Evolutionary conservation across 37 sponge, comb jelly and placozoan species (phyloP), one percentile per base, ranked within the genome.

Genomic region (Beroe ovata): DNA sequence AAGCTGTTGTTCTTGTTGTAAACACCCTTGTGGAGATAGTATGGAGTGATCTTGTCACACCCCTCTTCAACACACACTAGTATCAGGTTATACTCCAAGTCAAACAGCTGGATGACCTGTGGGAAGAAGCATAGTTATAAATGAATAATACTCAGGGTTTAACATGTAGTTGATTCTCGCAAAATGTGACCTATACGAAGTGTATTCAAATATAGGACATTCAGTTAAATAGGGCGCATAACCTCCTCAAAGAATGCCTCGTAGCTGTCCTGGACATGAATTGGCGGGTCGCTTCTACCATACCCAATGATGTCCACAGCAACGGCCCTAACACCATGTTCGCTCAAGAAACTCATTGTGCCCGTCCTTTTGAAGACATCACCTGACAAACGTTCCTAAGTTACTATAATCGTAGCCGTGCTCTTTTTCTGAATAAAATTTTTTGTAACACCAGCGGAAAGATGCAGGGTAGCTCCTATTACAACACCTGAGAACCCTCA

Each of bases 21-120:
- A 11, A 77, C 84, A 11, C 84, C 84, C 36, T 77, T 30, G 23
- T 77, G 41, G 22, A 77, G 84, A 25, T 77, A 77, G 84, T 77
- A 77, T 1, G 84, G 84, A 18, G 33, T 30, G 38, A 77, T 38
- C 47, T 42, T 77, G 54, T 77, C 84, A 41, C 84, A 77, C 2
- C 84, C 84, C 22, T 38, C 28, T 25, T 77, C 84, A 19, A 77
- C 54, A 77, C 54, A 39, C 11, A 77, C 84, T 54, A 77, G 47
- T 33, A 77, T 42, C 41, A 77, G 84, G 84, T 77, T 77, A 29
- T 77, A 77, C 47, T 77, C 84, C 84, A 77, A 25, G 23, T 77
- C 84, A 39, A 77, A 77, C 84, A 77, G 54, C 28, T 30, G 38
- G 0, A 77, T 29, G 6, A 77, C 33, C 84, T 77, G 47, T 4